phyloP scores from a whole-genome alignment of 1,140 invertebrate genomes.

The Drosophila asahinai region DNA sequence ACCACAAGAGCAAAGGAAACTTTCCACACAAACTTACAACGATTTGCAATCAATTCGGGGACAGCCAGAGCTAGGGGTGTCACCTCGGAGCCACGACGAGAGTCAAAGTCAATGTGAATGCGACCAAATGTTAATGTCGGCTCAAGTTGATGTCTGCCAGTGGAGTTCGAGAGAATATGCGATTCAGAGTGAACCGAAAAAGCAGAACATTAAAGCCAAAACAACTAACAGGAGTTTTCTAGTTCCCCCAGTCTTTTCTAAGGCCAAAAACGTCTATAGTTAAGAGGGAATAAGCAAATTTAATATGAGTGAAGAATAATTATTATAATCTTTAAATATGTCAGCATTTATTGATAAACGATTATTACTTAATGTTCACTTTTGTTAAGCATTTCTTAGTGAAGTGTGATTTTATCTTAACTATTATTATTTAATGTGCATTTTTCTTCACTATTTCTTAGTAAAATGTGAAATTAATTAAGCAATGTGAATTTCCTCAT shows the following conservation, averaged over 20 bases:
- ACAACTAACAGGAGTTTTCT: background rate
- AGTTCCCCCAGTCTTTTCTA: background rate
- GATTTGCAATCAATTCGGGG: constrained; percentile 69
- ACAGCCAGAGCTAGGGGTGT: constrained; percentile 24
- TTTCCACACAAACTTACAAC: constrained; percentile 63
- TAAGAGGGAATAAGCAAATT: no score
- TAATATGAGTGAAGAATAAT: no score
- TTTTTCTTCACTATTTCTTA: no score
- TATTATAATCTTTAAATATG: no score
- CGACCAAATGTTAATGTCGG: constrained; percentile 75
- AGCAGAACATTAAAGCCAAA: background rate
- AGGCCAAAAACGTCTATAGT: no score
- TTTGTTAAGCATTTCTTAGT: no score
- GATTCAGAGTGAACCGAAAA: background rate
- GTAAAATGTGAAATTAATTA: no score
- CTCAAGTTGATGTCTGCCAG: constrained; percentile 31
- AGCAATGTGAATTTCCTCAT: no score
- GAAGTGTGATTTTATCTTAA: no score
- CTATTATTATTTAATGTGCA: no score
- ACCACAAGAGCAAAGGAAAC: constrained; percentile 48
- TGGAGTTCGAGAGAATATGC: background rate
- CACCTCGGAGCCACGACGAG: constrained; percentile 14
- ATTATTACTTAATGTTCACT: no score
- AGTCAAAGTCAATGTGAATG: constrained; percentile 74
- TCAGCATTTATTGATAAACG: no score